These are phyloP conservation scores for Drosophila barbarae DNA, from an alignment of 2,888 invertebrate species.

Conservation along the genomic window DNA sequence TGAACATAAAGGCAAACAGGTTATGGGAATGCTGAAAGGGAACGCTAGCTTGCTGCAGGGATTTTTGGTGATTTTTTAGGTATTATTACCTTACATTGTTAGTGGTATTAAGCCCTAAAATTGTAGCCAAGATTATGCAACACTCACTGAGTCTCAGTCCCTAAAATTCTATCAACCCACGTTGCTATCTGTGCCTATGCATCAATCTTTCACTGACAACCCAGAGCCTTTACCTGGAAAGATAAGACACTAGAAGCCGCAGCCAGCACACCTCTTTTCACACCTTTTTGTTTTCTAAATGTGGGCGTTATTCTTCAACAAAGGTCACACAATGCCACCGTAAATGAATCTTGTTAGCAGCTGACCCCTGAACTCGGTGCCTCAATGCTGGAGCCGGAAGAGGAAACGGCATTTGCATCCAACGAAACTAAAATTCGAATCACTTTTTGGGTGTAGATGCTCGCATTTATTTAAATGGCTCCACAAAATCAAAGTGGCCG, in stretches of 20 bases:
- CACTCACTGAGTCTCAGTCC: background rate
- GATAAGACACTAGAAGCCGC: slow-evolving; percentile 34
- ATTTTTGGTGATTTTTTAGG: background rate
- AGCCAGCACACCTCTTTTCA: slow-evolving; percentile 49
- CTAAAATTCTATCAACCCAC: slow-evolving; percentile 31
- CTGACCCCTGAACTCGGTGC: slow-evolving; percentile 37
- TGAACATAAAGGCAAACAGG: slow-evolving; percentile 2
- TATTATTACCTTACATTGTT: background rate
- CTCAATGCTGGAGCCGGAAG: slow-evolving; percentile 26
- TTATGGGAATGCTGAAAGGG: background rate
- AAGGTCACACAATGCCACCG: slow-evolving; percentile 20
- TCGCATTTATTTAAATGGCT: slow-evolving; percentile 42
- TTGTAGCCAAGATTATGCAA: background rate
- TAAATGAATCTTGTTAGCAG: slow-evolving; percentile 50
- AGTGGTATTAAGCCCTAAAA: background rate
- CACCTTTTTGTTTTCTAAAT: slow-evolving; percentile 47
- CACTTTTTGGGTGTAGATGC: slow-evolving; percentile 14
- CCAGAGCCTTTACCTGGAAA: slow-evolving; percentile 50
- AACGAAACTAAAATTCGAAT: slow-evolving; percentile 19
- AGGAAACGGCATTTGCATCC: slow-evolving; percentile 48
- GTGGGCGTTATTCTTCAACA: slow-evolving; percentile 56
- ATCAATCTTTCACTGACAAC: slow-evolving; percentile 61
- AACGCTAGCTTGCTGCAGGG: background rate
- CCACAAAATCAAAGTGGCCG: slow-evolving; percentile 47
- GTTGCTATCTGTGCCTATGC: slow-evolving; percentile 45